Conservation (phyloP, 2,113 vertebrate genomes). For the Trematomus loennbergii region DNA sequence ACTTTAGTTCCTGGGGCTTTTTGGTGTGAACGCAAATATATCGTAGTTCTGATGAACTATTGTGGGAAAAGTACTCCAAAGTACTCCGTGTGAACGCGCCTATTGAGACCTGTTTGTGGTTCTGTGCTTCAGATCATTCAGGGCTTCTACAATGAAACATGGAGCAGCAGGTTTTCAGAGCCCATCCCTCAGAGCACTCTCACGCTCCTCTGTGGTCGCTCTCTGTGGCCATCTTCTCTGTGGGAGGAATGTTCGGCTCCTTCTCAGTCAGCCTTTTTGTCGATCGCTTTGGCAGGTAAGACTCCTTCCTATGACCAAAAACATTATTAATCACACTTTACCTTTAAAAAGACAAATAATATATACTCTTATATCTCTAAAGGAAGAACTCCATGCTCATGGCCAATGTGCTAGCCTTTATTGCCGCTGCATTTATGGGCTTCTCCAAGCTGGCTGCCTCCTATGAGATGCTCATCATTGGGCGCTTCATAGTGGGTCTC, state of each 20-base stretch:
- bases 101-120: neutral
- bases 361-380: neutral
- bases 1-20: no score
- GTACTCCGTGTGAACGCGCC: no score
- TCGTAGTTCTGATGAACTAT: no score
- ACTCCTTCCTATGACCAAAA: neutral
- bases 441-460: conserved; percentile 93
- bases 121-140: conserved; percentile 88
- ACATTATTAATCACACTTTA: neutral
- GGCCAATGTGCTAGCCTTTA: conserved; percentile 89
- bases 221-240: conserved; percentile 95
- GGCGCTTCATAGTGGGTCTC: conserved; percentile 92
- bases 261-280: conserved; percentile 94
- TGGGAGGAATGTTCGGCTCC: conserved; percentile 94
- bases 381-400: conserved; percentile 97
- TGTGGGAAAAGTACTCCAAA: no score
- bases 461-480: conserved; percentile 95
- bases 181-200: conserved; percentile 80
- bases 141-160: conserved; percentile 92
- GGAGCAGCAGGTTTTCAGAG: conserved; percentile 85
- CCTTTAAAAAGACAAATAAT: neutral
- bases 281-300: conserved; percentile 93
- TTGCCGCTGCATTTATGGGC: conserved; percentile 91
- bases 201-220: conserved; percentile 95
- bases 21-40: no score